Evolutionary conservation across 2,797 vertebrate genomes (phyloP), one percentile per base, ranked within the genome.

Genomic region (Lithobates sylvaticus): DNA sequence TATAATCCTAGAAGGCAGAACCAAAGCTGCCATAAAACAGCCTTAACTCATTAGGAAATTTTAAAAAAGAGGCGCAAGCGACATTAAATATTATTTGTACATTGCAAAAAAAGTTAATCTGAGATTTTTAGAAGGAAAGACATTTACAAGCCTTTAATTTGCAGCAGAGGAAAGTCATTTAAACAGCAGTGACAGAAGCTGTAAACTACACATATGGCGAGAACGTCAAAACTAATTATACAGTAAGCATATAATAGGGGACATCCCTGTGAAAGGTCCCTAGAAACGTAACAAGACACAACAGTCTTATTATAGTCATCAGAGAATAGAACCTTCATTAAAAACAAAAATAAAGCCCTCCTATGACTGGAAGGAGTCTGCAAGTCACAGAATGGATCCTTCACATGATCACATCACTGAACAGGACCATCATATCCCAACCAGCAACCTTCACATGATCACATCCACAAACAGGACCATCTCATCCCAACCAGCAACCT

Each of bases 1-100:
- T 68, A 78, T 70, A 87, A 73, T 73, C 65, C 23, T 70, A 54
- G 34, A 61, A 61, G 70, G 36, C 26, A 75, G 12, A 64, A 73
- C 27, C 54, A 39, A 12, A 9, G 23, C 68, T 26, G 18, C 29
- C 50, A 39, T 73, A 26, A 81, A 81, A 73, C 47, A 54, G 29
- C 36, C 34, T 34, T 29, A 16, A 36, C 23, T 42, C 34, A 58
- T 39, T 76, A 76, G 18, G 36, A 12, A 34, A 69, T 36, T 54
- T 32, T 54, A 2, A 26, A 69, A 71, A 61, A 78, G 32, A 72
- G 36, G 5, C 39, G n/a, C 6, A 27, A 5, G 23, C n/a, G 54
- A 61, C 8, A 61, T 13, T 54, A 47, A 47, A 47, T 23, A 61
- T 23, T 15, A 67, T 67, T 67, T 67, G 26, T 15, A 67, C 27